Conservation (phyloP, 2,113 vertebrate genomes). For the Notothenia coriiceps region DNA sequence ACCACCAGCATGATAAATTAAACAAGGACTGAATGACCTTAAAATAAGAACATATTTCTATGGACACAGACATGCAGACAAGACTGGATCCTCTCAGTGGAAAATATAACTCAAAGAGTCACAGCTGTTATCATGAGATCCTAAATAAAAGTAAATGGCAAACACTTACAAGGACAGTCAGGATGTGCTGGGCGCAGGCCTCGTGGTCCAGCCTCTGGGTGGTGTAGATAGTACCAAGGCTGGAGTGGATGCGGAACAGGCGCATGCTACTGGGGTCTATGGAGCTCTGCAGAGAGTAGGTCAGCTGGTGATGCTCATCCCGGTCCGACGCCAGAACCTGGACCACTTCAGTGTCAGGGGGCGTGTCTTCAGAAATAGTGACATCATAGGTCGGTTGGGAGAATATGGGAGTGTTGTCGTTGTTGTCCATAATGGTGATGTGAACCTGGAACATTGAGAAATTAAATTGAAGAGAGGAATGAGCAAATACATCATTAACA, state of each 20-base stretch:
- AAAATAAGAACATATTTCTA: background rate
- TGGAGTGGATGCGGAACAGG: constrained; percentile 93
- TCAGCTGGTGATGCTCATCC: constrained; percentile 92
- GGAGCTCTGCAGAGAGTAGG: constrained; percentile 93
- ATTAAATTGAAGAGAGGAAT: background rate
- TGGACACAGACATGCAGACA: background rate
- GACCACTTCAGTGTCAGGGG: constrained; percentile 91
- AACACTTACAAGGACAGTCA: constrained; percentile 91
- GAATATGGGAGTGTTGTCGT: constrained; percentile 95
- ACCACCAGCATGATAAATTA: background rate
- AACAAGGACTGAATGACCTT: background rate
- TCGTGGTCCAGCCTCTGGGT: constrained; percentile 93
- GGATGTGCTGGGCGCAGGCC: constrained; percentile 92
- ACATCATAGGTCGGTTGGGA: constrained; percentile 92
- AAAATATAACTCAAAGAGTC: background rate
- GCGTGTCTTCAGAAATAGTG: constrained; percentile 92
- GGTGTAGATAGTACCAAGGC: constrained; percentile 89
- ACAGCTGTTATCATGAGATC: background rate
- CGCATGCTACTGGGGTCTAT: constrained; percentile 91
- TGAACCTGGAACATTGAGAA: constrained; percentile 85
- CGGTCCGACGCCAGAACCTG: constrained; percentile 94
- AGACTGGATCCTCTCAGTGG: background rate
- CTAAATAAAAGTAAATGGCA: background rate
- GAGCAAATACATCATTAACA: background rate
- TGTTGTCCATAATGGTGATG: constrained; percentile 94